phyloP scores from a whole-genome alignment of 2,888 invertebrate species.

The Leucania comma region DNA sequence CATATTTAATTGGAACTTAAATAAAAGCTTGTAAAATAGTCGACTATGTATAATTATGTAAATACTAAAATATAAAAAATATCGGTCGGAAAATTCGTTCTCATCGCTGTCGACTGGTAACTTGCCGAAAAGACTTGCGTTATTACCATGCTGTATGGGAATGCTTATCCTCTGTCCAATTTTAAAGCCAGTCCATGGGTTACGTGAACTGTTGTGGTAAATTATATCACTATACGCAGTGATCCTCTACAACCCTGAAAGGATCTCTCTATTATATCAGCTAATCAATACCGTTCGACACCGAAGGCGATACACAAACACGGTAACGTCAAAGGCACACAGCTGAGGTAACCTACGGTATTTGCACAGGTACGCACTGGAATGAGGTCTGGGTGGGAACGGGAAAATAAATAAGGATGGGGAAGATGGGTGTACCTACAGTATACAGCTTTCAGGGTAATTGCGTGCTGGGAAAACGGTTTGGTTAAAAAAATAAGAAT shows the following conservation, averaged over 20 bases:
- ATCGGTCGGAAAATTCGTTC: too few species aligned
- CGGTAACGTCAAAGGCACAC: constrained; percentile 35
- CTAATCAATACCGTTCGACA: constrained; percentile 41
- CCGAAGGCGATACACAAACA: constrained; percentile 43
- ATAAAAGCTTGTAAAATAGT: too few species aligned
- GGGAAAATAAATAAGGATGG: constrained; percentile 35
- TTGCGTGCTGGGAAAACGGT: constrained; percentile 22
- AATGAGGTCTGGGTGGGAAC: constrained; percentile 22
- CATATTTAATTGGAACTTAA: too few species aligned
- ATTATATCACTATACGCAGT: background rate
- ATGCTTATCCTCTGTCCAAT: too few species aligned
- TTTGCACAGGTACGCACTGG: constrained; percentile 46
- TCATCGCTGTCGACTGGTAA: too few species aligned
- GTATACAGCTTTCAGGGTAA: constrained; percentile 36
- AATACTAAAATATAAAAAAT: too few species aligned
- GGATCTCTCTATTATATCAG: constrained; percentile 11
- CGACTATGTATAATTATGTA: too few species aligned
- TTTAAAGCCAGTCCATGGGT: too few species aligned
- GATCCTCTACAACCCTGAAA: background rate
- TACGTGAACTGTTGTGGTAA: background rate
- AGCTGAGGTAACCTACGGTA: constrained; percentile 20
- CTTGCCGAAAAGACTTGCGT: too few species aligned
- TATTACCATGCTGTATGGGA: too few species aligned
- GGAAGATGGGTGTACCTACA: constrained; percentile 24
- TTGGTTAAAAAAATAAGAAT: constrained; percentile 3